Evolutionary conservation across 2,113 vertebrate genomes (phyloP).

Genomic region (Ceuthmochares aereus): DNA sequence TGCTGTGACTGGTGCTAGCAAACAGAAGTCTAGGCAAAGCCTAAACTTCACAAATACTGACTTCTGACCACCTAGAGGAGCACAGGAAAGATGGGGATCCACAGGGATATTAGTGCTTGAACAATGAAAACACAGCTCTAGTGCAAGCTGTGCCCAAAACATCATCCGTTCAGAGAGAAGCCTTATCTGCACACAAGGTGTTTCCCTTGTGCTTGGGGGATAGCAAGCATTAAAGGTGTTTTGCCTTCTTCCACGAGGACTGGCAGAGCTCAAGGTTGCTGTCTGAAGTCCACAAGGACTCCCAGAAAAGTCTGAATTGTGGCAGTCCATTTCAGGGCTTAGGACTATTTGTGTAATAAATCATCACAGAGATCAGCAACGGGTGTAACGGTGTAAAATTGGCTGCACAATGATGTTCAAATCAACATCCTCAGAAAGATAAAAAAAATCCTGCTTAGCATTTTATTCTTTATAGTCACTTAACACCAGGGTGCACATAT

Average conservation of each 20-base stretch:
- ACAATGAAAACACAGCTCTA: neutral
- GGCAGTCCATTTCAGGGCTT: neutral
- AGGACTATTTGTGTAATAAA: neutral
- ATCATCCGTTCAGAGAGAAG: neutral
- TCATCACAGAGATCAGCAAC: neutral
- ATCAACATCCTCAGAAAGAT: neutral
- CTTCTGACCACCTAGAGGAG: neutral
- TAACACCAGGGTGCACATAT: neutral
- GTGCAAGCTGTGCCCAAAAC: neutral
- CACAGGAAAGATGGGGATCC: neutral
- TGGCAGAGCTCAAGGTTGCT: neutral
- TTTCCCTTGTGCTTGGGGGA: neutral
- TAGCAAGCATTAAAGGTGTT: neutral
- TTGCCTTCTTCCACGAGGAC: neutral
- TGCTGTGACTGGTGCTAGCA: neutral
- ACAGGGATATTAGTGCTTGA: neutral
- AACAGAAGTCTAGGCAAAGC: neutral
- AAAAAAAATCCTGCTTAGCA: neutral
- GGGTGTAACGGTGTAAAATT: neutral
- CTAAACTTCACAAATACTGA: neutral
- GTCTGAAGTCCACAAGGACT: neutral
- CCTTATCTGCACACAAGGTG: neutral
- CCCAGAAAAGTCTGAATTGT: neutral
- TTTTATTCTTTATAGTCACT: neutral
- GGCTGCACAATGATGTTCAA: neutral